A percentile compares a stretch with the other conserved stretches of the same genome.
Conservation (phyloP, 1,140 invertebrate genomes). For the Drosophila lacertosa region DNA sequence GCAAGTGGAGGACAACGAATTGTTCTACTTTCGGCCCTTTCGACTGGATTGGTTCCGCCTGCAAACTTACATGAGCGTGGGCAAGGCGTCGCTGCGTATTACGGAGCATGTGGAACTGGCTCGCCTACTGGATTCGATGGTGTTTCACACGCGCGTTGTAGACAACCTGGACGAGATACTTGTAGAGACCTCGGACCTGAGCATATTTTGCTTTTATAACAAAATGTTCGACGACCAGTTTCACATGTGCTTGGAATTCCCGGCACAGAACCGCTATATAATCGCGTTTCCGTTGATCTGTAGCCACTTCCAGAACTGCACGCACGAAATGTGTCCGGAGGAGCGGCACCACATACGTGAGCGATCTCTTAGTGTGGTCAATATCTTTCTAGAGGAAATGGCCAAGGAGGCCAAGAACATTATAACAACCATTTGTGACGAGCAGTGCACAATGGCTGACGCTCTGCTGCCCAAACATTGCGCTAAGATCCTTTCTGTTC, state of each 20-base stretch:
- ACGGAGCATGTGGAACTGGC: constrained; percentile 95
- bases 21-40: constrained; percentile 98
- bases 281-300: constrained; percentile 99
- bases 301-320: constrained; percentile 98
- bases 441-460: constrained; percentile 97
- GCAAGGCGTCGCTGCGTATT: constrained; percentile 92
- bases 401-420: constrained; percentile 99
- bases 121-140: constrained; percentile 96
- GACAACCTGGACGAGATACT: constrained; percentile 99
- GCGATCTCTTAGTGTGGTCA: constrained; percentile 97
- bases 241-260: constrained; percentile 99
- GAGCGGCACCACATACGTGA: constrained; percentile 98
- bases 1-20: constrained; percentile 98
- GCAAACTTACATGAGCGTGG: constrained; percentile 96
- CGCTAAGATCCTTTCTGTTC: constrained; percentile 93
- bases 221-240: constrained; percentile 99
- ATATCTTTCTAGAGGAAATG: constrained; percentile 99
- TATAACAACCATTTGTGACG: constrained; percentile 98
- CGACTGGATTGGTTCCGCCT: constrained; percentile 98
- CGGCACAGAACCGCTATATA: constrained; percentile 98
- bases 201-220: constrained; percentile 98
- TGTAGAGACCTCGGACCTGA: constrained; percentile 98
- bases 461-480: constrained; percentile 97
- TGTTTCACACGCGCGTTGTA: constrained; percentile 99
- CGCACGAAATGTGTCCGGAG: constrained; percentile 99